phyloP scores from a whole-genome alignment of 1,140 invertebrate species.

The Heliconius congener region DNA sequence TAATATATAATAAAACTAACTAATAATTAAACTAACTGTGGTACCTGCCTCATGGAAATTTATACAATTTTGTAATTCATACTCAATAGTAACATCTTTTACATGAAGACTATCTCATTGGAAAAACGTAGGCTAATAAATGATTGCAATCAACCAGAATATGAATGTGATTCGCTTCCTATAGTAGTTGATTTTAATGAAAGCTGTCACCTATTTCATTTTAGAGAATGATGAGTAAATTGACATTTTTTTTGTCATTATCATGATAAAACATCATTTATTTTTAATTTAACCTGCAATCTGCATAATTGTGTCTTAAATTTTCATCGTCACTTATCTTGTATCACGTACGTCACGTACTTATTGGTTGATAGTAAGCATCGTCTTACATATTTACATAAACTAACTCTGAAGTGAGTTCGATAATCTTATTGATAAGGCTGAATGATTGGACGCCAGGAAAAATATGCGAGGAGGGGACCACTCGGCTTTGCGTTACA shows the following conservation, averaged over 20 bases:
- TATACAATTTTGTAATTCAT: background rate
- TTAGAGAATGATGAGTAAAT: background rate
- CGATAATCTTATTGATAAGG: conserved; percentile 32
- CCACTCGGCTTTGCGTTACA: background rate
- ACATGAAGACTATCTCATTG: background rate
- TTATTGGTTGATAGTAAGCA: background rate
- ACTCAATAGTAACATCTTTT: background rate
- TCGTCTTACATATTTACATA: conserved; percentile 17
- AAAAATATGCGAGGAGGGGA: conserved; percentile 7
- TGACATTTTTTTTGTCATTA: too few relatives aligned
- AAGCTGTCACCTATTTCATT: background rate
- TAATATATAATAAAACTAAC: background rate
- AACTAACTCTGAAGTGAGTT: conserved; percentile 21
- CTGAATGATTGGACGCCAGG: conserved; percentile 13
- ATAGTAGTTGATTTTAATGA: background rate
- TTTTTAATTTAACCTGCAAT: too few relatives aligned
- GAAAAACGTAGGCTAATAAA: background rate
- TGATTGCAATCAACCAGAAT: background rate
- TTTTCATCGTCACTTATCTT: background rate
- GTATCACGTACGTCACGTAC: background rate
- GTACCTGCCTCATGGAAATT: background rate
- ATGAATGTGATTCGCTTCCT: too few relatives aligned
- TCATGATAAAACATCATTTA: too few relatives aligned
- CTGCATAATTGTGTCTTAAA: background rate
- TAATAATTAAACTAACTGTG: too few relatives aligned